phyloP scores from a whole-genome alignment of 1,140 invertebrate species.

The Papilio dardanus region DNA sequence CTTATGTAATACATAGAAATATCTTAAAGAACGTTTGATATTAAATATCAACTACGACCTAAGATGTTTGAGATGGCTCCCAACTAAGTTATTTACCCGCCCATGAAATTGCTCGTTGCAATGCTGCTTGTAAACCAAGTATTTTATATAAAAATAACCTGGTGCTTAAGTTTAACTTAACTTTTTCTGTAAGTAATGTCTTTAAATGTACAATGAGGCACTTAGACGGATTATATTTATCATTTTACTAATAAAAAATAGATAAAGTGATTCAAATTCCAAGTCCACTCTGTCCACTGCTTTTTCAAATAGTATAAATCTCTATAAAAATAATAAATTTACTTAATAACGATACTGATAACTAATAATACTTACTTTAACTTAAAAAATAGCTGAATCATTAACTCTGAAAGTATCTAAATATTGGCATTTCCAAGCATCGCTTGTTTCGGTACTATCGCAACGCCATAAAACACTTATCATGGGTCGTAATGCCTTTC shows the following conservation, averaged over 20 bases:
- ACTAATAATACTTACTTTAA: neutral
- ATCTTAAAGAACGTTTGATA: neutral
- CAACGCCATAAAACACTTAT: slow-evolving; percentile 17
- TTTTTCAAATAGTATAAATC: too few species aligned
- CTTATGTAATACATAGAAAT: neutral
- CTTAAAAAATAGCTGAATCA: neutral
- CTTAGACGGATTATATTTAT: too few species aligned
- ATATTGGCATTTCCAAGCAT: neutral
- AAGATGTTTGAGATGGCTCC: neutral
- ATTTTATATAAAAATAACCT: neutral
- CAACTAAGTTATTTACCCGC: neutral
- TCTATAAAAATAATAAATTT: too few species aligned
- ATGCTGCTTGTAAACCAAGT: neutral
- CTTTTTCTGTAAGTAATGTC: too few species aligned
- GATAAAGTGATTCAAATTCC: too few species aligned
- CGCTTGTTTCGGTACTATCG: slow-evolving; percentile 7
- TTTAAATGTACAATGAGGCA: too few species aligned
- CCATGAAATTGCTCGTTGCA: slow-evolving; percentile 1
- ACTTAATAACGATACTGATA: too few species aligned
- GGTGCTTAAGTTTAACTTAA: too few species aligned
- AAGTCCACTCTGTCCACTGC: too few species aligned
- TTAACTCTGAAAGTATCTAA: neutral
- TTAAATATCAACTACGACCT: neutral
- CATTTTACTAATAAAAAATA: too few species aligned
- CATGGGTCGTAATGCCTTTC: slow-evolving; percentile 10